Evolutionary conservation across 2,797 vertebrate species (phyloP), one percentile per base, ranked within the genome.

Genomic region (Rhynchonycteris naso): DNA sequence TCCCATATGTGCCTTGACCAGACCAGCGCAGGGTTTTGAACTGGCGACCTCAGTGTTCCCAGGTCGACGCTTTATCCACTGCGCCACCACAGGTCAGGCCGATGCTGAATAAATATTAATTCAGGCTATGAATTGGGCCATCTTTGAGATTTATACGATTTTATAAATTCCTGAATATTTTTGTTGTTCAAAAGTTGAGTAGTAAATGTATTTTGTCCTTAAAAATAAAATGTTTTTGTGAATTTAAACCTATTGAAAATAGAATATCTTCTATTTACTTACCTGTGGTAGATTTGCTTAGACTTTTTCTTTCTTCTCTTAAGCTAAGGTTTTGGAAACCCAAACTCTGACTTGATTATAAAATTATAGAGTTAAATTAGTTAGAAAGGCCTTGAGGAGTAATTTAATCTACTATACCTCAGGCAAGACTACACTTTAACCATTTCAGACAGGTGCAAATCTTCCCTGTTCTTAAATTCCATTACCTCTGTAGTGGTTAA

Each of bases 241-340:
- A 86, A 71, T 91, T 88, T 86, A 88, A 92, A 75, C 63, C 22
- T 66, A 50, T 47, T 65, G 26, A 84, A 91, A 96, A 79, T 59
- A 78, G 63, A 85, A 59, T 71, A 35, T 5, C n/a, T 88, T 78
- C 4, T 33, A 58, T 75, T 22, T 82, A 69, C 10, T 90, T 83
- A 58, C 4, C 68, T 2, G 13, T 61, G 18, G 61, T 35, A 35
- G 4, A 54, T 79, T 93, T 89, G 52, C 19, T 38, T 74, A 54
- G 63, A 72, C 52, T 33, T 80, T 52, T 80, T 92, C 30, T 52
- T 76, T 33, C 11, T 85, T 14, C 8, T 86, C 58, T 80, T 94
- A 80, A 85, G 12, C 1, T 38, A 87, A 58, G 18, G 35, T 80
- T 35, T 93, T 80, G 7, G 43, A 88, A 95, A 89, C 8, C 4